phyloP scores from a whole-genome alignment of 2,888 invertebrate species.

The Pecten maximus region DNA sequence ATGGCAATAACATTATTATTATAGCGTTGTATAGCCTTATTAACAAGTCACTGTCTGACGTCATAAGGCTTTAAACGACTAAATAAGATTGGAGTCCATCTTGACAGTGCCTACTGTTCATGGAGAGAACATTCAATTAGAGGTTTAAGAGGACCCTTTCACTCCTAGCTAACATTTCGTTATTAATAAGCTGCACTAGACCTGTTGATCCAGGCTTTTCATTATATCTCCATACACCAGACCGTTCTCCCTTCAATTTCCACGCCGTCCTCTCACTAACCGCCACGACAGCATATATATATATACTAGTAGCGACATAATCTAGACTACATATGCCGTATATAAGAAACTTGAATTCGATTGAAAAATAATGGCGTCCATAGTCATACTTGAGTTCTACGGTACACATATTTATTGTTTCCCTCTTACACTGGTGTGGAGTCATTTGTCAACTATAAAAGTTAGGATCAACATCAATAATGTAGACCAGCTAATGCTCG shows the following conservation, averaged over 20 bases:
- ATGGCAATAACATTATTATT: constrained; percentile 24
- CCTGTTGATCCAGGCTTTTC: background rate
- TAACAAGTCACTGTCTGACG: background rate
- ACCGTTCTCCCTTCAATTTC: background rate
- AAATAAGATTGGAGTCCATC: background rate
- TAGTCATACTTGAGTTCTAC: no score
- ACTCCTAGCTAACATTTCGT: background rate
- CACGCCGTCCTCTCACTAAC: background rate
- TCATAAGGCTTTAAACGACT: background rate
- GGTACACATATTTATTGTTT: no score
- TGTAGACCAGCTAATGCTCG: no score
- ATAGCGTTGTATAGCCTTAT: background rate
- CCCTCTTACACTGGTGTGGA: no score
- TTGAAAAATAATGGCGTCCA: no score
- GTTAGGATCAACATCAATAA: no score
- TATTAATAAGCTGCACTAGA: background rate
- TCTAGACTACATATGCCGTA: no score
- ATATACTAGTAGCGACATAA: no score
- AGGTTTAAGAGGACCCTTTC: background rate
- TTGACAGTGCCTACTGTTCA: background rate
- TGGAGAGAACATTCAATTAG: constrained; percentile 29
- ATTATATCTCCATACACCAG: background rate
- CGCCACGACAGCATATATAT: no score
- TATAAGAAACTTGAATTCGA: no score
- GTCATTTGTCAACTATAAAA: no score